Conservation (phyloP, 2,888 invertebrate species). For the Pecten maximus region DNA sequence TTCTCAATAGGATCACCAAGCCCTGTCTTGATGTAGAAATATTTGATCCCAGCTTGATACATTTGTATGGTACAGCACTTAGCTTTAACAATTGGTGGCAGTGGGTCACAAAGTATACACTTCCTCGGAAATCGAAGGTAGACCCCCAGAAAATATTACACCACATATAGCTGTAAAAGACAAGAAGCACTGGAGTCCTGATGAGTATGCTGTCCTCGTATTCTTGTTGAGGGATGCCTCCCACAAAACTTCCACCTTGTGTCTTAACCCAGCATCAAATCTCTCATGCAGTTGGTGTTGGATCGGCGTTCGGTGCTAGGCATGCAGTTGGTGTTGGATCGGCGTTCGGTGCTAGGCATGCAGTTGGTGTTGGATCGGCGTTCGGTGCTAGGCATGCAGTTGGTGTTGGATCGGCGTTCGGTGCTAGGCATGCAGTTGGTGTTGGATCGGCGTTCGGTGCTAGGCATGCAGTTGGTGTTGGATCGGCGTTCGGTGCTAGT, state of each 20-base stretch:
- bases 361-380: too few species aligned
- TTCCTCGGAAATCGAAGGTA: not conserved
- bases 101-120: slow-evolving; percentile 4
- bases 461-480: too few species aligned
- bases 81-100: not conserved
- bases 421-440: too few species aligned
- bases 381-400: too few species aligned
- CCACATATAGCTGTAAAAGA: slow-evolving; percentile 6
- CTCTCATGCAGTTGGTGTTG: not conserved
- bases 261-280: not conserved
- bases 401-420: too few species aligned
- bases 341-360: slow-evolving; percentile 22
- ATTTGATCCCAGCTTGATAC: not conserved
- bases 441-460: too few species aligned
- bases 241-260: too few species aligned
- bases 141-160: not conserved
- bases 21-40: not conserved
- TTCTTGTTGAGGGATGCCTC: too few species aligned
- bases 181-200: not conserved
- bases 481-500: too few species aligned
- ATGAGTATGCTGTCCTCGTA: not conserved
- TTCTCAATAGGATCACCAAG: not conserved
- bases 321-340: slow-evolving; percentile 6
- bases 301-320: slow-evolving; percentile 6
- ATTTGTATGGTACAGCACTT: not conserved